Evolutionary conservation across 2,797 vertebrate species (phyloP).

Genomic region (Gobionotothen gibberifrons): DNA sequence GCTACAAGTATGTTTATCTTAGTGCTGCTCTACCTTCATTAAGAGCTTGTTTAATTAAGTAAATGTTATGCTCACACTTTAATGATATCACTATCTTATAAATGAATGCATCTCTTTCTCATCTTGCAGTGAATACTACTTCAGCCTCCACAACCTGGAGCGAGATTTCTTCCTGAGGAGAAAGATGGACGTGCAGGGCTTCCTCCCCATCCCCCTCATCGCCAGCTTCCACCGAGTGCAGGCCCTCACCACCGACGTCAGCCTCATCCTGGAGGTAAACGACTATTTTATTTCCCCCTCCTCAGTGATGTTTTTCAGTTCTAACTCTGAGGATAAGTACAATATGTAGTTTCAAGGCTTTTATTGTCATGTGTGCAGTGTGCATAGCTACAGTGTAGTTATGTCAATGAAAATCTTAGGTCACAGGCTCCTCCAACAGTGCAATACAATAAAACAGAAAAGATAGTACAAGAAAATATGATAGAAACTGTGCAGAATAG

Average conservation of each 20-base stretch:
- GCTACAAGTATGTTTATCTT: neutral
- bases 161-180: conserved; percentile 95
- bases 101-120: neutral
- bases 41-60: neutral
- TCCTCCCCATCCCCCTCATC: conserved; percentile 93
- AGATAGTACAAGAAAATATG: too few species aligned
- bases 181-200: conserved; percentile 95
- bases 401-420: too few species aligned
- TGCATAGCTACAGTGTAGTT: too few species aligned
- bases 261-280: conserved; percentile 91
- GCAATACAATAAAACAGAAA: too few species aligned
- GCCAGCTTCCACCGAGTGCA: conserved; percentile 95
- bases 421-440: too few species aligned
- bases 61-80: neutral
- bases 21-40: neutral
- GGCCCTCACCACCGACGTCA: conserved; percentile 92
- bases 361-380: too few species aligned
- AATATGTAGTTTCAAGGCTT: too few species aligned
- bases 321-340: too few species aligned
- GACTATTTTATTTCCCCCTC: too few species aligned
- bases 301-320: too few species aligned
- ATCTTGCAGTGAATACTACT: conserved; percentile 93
- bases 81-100: neutral
- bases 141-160: conserved; percentile 96
- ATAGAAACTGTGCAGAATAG: too few species aligned